Evolutionary conservation across 2,888 invertebrate genomes (phyloP), one percentile per base, ranked within the genome.

Genomic region (Cheilosia impressa): DNA sequence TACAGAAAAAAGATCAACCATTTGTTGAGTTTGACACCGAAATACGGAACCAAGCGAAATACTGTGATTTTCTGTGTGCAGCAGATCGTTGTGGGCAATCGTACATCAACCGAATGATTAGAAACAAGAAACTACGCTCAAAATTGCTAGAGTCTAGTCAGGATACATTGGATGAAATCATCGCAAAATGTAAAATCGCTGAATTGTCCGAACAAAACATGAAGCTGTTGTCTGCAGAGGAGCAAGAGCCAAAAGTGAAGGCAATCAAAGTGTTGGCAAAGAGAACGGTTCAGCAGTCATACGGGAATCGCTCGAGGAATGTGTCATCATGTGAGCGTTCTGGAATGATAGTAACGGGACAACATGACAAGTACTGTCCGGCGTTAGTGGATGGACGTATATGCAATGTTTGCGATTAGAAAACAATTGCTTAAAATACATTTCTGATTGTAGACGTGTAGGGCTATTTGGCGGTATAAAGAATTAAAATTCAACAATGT

Each of bases 181-280:
- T 60, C 31, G 45, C 50, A 27, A 77, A 77, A 27, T 77, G 62
- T n/a, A 63, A 73, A 63, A 73, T 71, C 22, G 58, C 71, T 6
- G 71, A 71, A 24, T 24, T 71, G 27, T 52, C 60, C 22, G 63
- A 63, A 73, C n/a, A 24, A 53, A 73, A 73, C 27, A 38, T 22
- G 15, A 71, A 71, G 45, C 60, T 68, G 27, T 27, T 57, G 27
- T 55, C 55, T 43, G 68, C 22, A 10, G 69, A 77, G 5, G 60
- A 55, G 41, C 24, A 77, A 10, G 68, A 38, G 15, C 7, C 31
- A 7, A 68, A 71, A 58, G 57, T 71, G 34, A 52, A 68, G 4
- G 77, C 77, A 19, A 55, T 77, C 13, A 69, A 77, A 62, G 22
- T 50, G 13, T 52, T 45, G 13, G 47, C 65, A 27, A 4, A 24